These are phyloP conservation scores for Hemaris fuciformis DNA, from an alignment of 2,888 invertebrate genomes.

Conservation along the genomic window DNA sequence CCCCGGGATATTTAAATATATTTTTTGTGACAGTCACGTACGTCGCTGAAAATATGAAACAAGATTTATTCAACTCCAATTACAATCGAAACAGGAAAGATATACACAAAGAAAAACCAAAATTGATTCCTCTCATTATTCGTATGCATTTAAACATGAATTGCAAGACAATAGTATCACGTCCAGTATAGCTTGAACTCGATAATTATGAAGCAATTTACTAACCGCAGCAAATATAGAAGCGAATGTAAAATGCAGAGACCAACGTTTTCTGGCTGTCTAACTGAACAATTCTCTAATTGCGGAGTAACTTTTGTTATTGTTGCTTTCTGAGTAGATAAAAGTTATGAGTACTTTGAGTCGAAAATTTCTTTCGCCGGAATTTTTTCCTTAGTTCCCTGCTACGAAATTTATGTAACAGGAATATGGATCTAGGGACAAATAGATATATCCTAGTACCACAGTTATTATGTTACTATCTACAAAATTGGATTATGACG, in stretches of 20 bases:
- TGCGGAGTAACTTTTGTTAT: slow-evolving; percentile 58
- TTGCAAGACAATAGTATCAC: slow-evolving; percentile 21
- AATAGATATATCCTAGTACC: too few species aligned
- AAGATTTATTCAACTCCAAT: background rate
- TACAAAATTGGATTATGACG: too few species aligned
- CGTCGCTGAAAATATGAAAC: background rate
- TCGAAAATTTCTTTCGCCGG: background rate
- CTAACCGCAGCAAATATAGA: background rate
- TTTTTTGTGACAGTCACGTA: background rate
- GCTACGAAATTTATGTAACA: background rate
- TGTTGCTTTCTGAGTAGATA: slow-evolving; percentile 40
- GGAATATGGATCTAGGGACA: too few species aligned
- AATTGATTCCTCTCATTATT: slow-evolving; percentile 23
- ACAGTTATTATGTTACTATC: too few species aligned
- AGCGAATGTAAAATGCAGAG: slow-evolving; percentile 12
- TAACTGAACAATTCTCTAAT: slow-evolving; percentile 49
- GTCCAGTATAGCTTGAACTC: slow-evolving; percentile 24
- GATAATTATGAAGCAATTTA: slow-evolving; percentile 16
- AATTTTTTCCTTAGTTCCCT: background rate
- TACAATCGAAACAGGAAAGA: background rate
- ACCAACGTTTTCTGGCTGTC: slow-evolving; percentile 35
- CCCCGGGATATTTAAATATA: too few species aligned
- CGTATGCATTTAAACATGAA: slow-evolving; percentile 22
- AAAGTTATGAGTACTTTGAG: slow-evolving; percentile 37
- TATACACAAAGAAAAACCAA: slow-evolving; percentile 13